Evolutionary conservation across 2,113 vertebrate species (phyloP).

Genomic region (Corynorhinus townsendii): DNA sequence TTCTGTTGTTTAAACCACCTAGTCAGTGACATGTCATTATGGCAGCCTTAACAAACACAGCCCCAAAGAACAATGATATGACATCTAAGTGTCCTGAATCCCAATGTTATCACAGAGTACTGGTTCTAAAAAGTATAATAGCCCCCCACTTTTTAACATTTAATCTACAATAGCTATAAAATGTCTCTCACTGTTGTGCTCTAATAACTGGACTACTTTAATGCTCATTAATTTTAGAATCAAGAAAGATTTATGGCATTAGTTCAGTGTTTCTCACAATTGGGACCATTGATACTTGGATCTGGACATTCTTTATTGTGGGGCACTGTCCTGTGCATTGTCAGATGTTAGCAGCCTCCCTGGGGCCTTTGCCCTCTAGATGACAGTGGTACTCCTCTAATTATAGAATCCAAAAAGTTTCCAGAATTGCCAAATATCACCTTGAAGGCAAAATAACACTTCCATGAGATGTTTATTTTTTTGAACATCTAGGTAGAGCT

Average conservation of each 20-base stretch:
- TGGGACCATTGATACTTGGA: neutral
- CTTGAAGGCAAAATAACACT: neutral
- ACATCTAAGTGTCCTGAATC: neutral
- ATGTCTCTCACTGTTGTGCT: neutral
- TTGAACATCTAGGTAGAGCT: neutral
- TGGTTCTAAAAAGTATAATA: neutral
- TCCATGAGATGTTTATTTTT: neutral
- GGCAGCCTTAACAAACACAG: neutral
- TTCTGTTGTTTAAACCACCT: neutral
- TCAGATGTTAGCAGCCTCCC: neutral
- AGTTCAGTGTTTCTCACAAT: neutral
- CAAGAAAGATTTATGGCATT: neutral
- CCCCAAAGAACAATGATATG: neutral
- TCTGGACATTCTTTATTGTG: neutral
- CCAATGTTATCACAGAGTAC: neutral
- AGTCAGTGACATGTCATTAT: neutral
- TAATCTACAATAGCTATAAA: neutral
- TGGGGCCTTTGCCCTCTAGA: neutral
- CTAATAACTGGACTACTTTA: neutral
- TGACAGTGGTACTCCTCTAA: neutral
- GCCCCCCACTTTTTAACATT: neutral
- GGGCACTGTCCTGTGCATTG: accelerated
- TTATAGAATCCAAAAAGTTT: neutral
- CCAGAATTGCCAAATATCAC: neutral
- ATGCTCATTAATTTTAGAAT: neutral